Evolutionary conservation across 2,888 invertebrate species (phyloP).

Genomic region (Dasypolia templi): DNA sequence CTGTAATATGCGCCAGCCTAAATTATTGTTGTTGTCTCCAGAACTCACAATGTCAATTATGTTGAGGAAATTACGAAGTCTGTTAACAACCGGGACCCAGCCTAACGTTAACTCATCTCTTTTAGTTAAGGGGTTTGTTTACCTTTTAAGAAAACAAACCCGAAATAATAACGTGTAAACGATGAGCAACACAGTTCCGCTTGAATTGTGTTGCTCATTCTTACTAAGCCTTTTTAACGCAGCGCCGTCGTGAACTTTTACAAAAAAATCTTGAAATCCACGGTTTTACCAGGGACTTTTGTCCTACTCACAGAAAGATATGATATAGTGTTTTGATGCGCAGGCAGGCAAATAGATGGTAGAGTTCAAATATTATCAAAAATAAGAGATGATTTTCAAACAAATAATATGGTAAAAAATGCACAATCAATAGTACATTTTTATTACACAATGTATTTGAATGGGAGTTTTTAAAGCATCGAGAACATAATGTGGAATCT

Average conservation of each 20-base stretch:
- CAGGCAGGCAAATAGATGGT: neutral
- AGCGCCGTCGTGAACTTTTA: neutral
- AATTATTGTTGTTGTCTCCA: neutral
- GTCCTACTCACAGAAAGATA: neutral
- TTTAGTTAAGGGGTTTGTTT: neutral
- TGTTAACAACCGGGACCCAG: neutral
- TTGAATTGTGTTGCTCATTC: neutral
- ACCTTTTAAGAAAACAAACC: no score
- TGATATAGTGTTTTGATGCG: neutral
- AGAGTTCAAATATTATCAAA: neutral
- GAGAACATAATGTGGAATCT: neutral
- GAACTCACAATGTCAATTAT: neutral
- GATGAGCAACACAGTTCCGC: no score
- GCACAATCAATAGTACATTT: no score
- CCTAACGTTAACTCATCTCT: conserved; percentile 1
- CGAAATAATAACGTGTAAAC: no score
- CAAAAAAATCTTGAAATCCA: neutral
- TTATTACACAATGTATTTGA: no score
- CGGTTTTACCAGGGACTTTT: neutral
- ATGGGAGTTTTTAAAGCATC: neutral
- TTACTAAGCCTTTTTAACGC: neutral
- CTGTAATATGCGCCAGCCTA: no score
- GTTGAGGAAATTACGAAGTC: conserved; percentile 3
- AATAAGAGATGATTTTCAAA: neutral
- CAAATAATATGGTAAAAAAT: no score